A percentile compares a stretch with the other conserved stretches of the same genome.
Conservation (phyloP, 2,888 invertebrate genomes). For the Tyria jacobaeae region DNA sequence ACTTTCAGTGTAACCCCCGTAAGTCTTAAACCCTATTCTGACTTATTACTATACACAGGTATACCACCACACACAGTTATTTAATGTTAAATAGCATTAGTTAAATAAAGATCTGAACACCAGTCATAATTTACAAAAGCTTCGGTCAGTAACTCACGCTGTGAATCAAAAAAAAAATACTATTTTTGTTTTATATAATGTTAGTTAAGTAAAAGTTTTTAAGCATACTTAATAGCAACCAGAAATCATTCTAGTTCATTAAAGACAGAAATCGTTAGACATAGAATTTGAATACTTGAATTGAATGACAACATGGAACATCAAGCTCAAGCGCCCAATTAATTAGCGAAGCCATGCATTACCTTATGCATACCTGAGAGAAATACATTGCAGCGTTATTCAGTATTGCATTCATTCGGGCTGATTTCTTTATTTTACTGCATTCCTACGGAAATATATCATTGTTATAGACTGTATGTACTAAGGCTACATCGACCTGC, state of each 20-base stretch:
- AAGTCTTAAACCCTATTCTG: too few species aligned
- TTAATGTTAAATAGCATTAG: not conserved
- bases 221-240: not conserved
- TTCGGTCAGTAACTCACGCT: not conserved
- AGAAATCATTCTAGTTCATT: not conserved
- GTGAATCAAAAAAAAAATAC: not conserved
- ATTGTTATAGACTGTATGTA: conserved; percentile 58
- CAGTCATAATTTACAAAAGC: not conserved
- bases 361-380: conserved; percentile 87
- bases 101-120: not conserved
- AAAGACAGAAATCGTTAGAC: too few species aligned
- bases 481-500: conserved; percentile 17
- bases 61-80: not conserved
- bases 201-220: not conserved
- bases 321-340: conserved; percentile 40
- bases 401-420: conserved; percentile 88
- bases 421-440: conserved; percentile 87
- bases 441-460: conserved; percentile 86
- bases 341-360: conserved; percentile 54
- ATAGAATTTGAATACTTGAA: not conserved
- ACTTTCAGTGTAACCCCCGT: too few species aligned
- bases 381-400: conserved; percentile 88
- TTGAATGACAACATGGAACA: conserved; percentile 29
- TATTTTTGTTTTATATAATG: not conserved
- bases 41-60: not conserved